Base-by-base conservation (phyloP, 2,797 vertebrate genomes). In the Agapornis canus region DNA sequence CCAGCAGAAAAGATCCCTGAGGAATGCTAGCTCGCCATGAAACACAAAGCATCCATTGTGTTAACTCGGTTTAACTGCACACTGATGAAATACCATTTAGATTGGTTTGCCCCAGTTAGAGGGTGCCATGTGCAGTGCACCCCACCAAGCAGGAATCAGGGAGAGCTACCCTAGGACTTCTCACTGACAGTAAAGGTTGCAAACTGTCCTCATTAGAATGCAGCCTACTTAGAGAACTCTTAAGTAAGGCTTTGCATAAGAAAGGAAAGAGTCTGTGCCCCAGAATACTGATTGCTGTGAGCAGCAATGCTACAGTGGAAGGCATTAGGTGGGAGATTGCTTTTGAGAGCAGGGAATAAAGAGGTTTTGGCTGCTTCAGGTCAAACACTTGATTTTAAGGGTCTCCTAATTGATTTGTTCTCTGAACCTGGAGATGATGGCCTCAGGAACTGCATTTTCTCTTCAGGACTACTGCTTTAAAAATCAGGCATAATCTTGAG, bases 141-240 rank as follows among this genome's bases (percentile, higher is more conserved):
- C 54, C 72, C 70, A 57, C 71, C 52, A 89, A 25, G 75, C 14
- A 71, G 37, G 37, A 86, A 88, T 40, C 37, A 61, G 17, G 37
- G 37, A 94, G 52, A 70, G 32, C 29, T 82, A 73, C 60, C 63
- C 42, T 23, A 49, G 75, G 71, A 96, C 81, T 97, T 96, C 77
- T 65, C 29, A 32, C 66, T 78, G 49, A 47, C 37, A 49, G 29
- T 40, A 81, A 72, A 86, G 23, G 81, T 56, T 89, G 43, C 70
- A 91, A 94, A 82, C 40, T 31, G 43, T 82, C 47, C 68, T 97
- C 56, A 96, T 97, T 96, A 97, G 54, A 86, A 97, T 94, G 68
- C 94, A 94, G 45, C 29, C 76, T 75, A 35, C 63, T 79, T n/a
- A 86, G 90, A 82, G 77, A 90, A 83, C 75, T 48, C 43, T 35